Evolutionary conservation across 2,888 invertebrate genomes (phyloP).

Genomic region (Acrocera orbiculus): DNA sequence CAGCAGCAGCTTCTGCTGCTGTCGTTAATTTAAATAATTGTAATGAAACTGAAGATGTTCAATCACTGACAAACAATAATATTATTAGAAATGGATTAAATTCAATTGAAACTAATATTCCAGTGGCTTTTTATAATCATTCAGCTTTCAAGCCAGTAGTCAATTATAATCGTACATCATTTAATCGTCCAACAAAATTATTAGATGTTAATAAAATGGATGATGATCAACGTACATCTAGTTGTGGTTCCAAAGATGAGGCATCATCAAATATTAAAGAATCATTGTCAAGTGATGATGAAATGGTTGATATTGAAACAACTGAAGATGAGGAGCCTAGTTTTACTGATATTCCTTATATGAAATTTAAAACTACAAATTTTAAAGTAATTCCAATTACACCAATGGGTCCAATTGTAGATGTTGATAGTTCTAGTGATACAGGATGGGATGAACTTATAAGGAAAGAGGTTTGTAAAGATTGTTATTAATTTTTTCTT

Average conservation of each 20-base stretch:
- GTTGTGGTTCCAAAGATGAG: conserved; percentile 25
- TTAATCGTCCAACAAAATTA: too few relatives aligned
- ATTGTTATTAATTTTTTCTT: background rate
- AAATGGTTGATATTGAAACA: conserved; percentile 73
- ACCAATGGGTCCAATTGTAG: conserved; percentile 5
- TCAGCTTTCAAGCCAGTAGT: conserved; percentile 18
- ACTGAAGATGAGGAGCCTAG: conserved; percentile 53
- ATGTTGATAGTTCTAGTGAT: conserved; percentile 7
- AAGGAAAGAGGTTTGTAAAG: conserved; percentile 7
- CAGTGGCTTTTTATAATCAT: conserved; percentile 14
- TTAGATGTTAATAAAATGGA: too few relatives aligned
- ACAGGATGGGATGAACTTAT: conserved; percentile 8
- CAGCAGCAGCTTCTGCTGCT: background rate
- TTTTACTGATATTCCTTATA: background rate
- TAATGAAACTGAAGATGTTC: background rate
- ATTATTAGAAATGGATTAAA: too few relatives aligned
- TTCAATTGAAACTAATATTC: background rate
- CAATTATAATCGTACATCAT: too few relatives aligned
- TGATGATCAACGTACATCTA: conserved; percentile 13
- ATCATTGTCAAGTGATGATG: conserved; percentile 44
- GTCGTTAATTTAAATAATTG: background rate
- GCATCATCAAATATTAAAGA: conserved; percentile 17
- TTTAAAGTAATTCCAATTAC: background rate
- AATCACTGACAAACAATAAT: too few relatives aligned
- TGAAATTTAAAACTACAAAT: background rate